Evolutionary conservation across 2,888 invertebrate species (phyloP).

Genomic region (Agrochola lota): DNA sequence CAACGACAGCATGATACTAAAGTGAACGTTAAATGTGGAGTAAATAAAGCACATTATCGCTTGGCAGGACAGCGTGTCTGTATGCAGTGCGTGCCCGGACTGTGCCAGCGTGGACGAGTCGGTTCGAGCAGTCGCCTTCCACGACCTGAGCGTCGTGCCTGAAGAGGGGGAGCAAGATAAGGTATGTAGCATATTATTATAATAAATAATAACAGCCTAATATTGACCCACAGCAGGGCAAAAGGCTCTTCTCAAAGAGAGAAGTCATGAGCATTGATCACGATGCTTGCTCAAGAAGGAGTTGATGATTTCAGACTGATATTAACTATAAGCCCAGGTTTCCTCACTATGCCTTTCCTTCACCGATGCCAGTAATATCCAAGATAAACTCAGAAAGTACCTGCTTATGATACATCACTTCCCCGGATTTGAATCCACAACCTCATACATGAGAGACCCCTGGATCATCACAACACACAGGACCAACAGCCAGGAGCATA

Average conservation of each 20-base stretch:
- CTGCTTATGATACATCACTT: too few species aligned
- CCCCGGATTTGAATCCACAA: not conserved
- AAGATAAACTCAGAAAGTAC: not conserved
- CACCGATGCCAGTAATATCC: not conserved
- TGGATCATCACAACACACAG: not conserved
- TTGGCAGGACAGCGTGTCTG: slow-evolving; percentile 90
- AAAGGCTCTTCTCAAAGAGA: not conserved
- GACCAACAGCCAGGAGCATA: not conserved
- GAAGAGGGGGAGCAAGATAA: slow-evolving; percentile 91
- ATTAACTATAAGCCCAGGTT: not conserved
- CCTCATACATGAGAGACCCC: not conserved
- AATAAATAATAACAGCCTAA: not conserved
- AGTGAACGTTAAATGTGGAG: slow-evolving; percentile 44
- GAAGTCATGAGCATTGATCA: not conserved
- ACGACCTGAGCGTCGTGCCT: slow-evolving; percentile 94
- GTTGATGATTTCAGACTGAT: not conserved
- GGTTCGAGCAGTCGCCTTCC: slow-evolving; percentile 90
- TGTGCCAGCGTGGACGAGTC: slow-evolving; percentile 84
- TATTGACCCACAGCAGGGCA: not conserved
- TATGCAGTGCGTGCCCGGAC: slow-evolving; percentile 90
- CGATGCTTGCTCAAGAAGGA: not conserved
- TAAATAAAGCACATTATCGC: slow-evolving; percentile 82
- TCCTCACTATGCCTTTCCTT: not conserved
- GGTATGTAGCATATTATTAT: slow-evolving; percentile 26
- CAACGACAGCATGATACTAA: not conserved